Base-by-base conservation (phyloP, 1,140 invertebrate species). In the Achroia grisella region DNA sequence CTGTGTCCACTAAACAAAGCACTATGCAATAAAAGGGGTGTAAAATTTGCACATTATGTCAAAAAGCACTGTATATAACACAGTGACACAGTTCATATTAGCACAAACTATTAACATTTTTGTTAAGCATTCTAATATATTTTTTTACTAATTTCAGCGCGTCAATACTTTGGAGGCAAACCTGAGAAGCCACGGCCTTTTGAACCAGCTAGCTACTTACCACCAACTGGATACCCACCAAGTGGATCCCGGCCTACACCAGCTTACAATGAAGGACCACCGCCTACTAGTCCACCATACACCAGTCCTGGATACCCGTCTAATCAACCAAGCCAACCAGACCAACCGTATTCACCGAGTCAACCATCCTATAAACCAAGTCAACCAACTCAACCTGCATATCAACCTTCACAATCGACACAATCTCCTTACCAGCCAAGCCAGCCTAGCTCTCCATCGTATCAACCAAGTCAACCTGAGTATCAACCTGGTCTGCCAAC, bases 181-280 rank as follows among this genome's bases (percentile, higher is more conserved):
- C 90, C 90, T 1, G 89, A 92, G 45, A 89, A 86, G 56, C 91
- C 91, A 5, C 86, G 91, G 44, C 91, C 91, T 0, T 92, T 92
- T 67, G 88, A 90, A 60, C 86, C 89, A 17, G 73, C 87, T 4
- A 66, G 66, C 10, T 86, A 84, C 33, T 48, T 83, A 0, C 79
- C 79, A 31, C 81, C 85, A 6, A 71, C 71, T 13, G 82, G 86
- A 1, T 88, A 88, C 44, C 87, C 86, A 14, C 61, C 75, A 12
- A 36, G 85, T 5, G 86, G 84, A 10, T 60, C 63, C 29, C 66
- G 76, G n/a, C 86, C 86, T 6, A 79, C 73, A 11, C 78, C 84
- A 12, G 57, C 81, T 3, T 87, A 84, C 45, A 79, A 46, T 17
- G 74, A 83, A 55, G 81, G 79, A 6, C 64, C 82, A 8, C 67